Base-by-base conservation (phyloP, 2,888 invertebrate genomes). In the Drosophila prolongata region DNA sequence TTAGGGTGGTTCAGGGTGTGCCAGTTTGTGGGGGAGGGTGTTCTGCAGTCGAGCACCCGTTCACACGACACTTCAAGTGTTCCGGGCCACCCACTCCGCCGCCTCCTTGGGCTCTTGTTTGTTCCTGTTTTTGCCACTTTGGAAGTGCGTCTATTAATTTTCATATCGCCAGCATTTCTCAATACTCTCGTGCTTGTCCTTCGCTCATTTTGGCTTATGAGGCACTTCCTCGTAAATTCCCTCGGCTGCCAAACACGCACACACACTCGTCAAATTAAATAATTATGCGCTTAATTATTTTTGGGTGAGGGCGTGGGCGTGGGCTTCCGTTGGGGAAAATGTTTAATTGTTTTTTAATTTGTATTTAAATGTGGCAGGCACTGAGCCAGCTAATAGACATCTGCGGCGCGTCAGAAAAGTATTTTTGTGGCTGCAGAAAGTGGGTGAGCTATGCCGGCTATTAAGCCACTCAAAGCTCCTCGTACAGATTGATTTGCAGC, bases 261-360 rank as follows among this genome's bases (percentile, higher is more conserved):
- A 16, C 52, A 42, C 69, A 64, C 61, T 55, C 52, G 14, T 50
- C 61, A 47, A 85, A 80, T 80, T 76, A 82, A 76, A 79, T 80
- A 86, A 82, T 82, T 86, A 86, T 60, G 53, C 74, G 77, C 79
- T 67, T 78, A 78, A 80, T 85, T 80, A 85, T 76, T 71, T 85
- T 53, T 30, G 19, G 16, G 16, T 16, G 16, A 16, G 19, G 50
- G 56, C 42, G 16, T 24, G 52, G 37, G 10, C 6, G 19, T 19
- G 8, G 4, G 3, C 30, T 50, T 37, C 40, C 37, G 16, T 64
- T 61, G 38, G 19, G 24, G 38, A 30, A 47, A 60, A 49, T 35
- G 61, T 49, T 64, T 64, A 62, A 64, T 62, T 73, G 55, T 66
- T 73, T 76, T 71, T 56, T 60, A 66, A 59, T 57, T 64, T 59